Base-by-base conservation (phyloP, 2,888 invertebrate species). In the Habroteleia sp. region DNA sequence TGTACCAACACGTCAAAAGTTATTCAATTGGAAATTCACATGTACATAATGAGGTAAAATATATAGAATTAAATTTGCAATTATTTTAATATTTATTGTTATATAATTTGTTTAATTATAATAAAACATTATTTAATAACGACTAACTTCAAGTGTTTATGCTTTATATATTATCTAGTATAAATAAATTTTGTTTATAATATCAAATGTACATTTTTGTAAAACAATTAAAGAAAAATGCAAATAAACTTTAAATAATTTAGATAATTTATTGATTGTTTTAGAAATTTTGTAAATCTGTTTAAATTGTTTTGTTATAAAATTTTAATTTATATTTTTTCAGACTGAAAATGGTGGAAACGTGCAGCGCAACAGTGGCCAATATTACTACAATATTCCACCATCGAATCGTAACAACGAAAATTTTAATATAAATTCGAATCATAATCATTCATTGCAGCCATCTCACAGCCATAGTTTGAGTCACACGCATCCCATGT, bases 41-140 rank as follows among this genome's bases (percentile, higher is more conserved):
- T 75, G 87, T 91, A 83, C 91, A 91, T 77, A 91, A 91, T 85
- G 91, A 91, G 83, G 90, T 89, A 81, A 86, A 84, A 78, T 35
- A 27, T 50, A 1, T 3, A 33, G 20, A n/a, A n/a, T n/a, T n/a
- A n/a, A n/a, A n/a, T n/a, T n/a, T n/a, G n/a, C n/a, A n/a, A n/a
- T n/a, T n/a, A n/a, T n/a, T n/a, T n/a, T n/a, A n/a, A n/a, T n/a
- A n/a, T n/a, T n/a, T n/a, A n/a, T n/a, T n/a, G n/a, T n/a, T n/a
- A n/a, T n/a, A n/a, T n/a, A n/a, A n/a, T n/a, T n/a, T n/a, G n/a
- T n/a, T n/a, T n/a, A n/a, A n/a, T n/a, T n/a, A n/a, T n/a, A n/a
- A n/a, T n/a, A n/a, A n/a, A n/a, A n/a, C n/a, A n/a, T n/a, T n/a
- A n/a, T n/a, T n/a, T n/a, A n/a, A n/a, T n/a, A n/a, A n/a, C n/a